Percentiles rank a stretch among this genome's conserved stretches.
phyloP scores from a whole-genome alignment of 2,113 vertebrate species.

The Sinocyclocheilus rhinocerous region DNA sequence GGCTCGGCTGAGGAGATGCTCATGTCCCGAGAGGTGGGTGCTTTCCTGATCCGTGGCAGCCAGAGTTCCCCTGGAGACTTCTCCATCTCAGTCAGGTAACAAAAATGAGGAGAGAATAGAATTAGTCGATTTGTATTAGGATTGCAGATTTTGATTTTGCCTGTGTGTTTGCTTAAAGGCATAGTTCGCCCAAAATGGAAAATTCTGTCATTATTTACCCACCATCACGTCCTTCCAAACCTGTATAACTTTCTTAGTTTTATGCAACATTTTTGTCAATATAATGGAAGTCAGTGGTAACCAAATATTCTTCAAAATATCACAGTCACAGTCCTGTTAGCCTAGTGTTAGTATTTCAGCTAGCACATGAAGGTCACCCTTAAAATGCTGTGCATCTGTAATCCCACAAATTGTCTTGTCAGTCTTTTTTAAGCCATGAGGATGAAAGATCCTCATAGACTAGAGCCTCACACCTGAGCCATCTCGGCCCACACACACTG shows the following conservation, averaged over 20 bases:
- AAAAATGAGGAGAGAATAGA: not conserved
- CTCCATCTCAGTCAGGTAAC: slow-evolving; percentile 96
- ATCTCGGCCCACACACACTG: slow-evolving; percentile 1
- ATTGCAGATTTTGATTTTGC: not conserved
- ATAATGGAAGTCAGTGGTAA: not conserved
- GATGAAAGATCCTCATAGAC: not conserved
- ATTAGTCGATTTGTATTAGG: not conserved
- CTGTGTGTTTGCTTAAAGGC: not conserved
- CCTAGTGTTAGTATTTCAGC: not conserved
- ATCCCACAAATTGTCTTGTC: not conserved
- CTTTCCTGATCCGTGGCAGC: slow-evolving; percentile 90
- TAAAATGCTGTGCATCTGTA: not conserved
- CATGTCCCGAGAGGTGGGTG: slow-evolving; percentile 79
- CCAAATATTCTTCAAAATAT: too few relatives aligned
- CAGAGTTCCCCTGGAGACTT: slow-evolving; percentile 93
- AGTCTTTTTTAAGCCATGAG: not conserved
- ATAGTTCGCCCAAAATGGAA: not conserved
- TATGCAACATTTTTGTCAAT: not conserved
- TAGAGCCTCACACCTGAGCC: not conserved
- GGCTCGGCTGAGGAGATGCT: slow-evolving; percentile 84
- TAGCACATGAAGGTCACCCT: not conserved
- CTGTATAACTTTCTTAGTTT: not conserved
- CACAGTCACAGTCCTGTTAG: not conserved
- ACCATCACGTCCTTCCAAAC: not conserved
- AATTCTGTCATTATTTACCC: not conserved